Conservation (phyloP, 92 coral and sea anemone genomes). For the Phenganax subtilis region DNA sequence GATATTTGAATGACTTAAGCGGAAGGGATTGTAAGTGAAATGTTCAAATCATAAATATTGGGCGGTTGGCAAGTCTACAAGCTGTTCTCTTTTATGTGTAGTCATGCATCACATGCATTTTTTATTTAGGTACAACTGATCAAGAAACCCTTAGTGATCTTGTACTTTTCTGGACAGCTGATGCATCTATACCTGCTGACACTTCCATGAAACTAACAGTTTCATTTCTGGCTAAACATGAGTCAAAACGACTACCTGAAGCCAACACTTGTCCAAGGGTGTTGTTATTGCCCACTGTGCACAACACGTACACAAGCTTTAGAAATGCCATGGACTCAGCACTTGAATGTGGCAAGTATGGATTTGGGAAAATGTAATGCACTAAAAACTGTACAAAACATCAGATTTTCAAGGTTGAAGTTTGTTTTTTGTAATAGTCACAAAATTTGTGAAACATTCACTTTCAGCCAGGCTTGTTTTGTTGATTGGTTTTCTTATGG, state of each 20-base stretch:
- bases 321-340: slow-evolving; percentile 34
- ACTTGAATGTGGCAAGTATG: slow-evolving; percentile 29
- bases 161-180: slow-evolving; percentile 42
- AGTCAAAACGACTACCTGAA: slow-evolving; percentile 41
- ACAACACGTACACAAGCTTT: slow-evolving; percentile 18
- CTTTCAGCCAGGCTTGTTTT: too few relatives aligned
- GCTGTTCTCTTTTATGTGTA: neutral
- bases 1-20: slow-evolving; percentile 33
- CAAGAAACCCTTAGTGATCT: slow-evolving; percentile 31
- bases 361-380: slow-evolving; percentile 19
- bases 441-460: too few relatives aligned
- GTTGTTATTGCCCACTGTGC: slow-evolving; percentile 21
- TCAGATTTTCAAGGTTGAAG: too few relatives aligned
- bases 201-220: slow-evolving; percentile 37
- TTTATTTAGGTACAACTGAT: slow-evolving; percentile 4
- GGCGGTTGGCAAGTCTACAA: too few relatives aligned
- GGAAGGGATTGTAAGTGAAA: slow-evolving; percentile 37
- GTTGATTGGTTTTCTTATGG: too few relatives aligned
- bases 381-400: too few relatives aligned
- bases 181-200: slow-evolving; percentile 21
- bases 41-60: neutral
- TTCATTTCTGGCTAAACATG: neutral
- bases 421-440: too few relatives aligned
- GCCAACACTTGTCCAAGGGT: slow-evolving; percentile 36
- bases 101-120: neutral